These are phyloP conservation scores for Drosophila mojavensis DNA, from an alignment of 1,140 invertebrate species.

Conservation along the genomic window DNA sequence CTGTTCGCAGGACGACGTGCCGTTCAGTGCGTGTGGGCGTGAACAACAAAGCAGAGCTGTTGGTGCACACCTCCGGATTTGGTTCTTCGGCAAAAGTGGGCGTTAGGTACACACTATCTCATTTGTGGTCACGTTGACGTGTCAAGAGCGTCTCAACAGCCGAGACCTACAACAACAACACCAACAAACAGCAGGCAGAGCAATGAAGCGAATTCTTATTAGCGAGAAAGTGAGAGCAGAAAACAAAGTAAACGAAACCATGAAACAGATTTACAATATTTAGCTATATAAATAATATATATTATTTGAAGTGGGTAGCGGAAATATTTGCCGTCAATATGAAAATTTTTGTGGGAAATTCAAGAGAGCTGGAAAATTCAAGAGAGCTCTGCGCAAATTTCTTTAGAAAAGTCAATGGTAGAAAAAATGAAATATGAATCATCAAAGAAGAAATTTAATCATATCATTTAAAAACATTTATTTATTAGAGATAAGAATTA, in stretches of 20 bases:
- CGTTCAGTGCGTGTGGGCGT: conserved; percentile 57
- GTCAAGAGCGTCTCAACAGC: conserved; percentile 58
- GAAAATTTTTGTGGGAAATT: neutral
- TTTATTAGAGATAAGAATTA: no score
- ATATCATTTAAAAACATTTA: no score
- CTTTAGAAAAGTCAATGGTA: no score
- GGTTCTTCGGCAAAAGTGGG: neutral
- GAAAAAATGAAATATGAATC: no score
- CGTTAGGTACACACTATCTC: conserved; percentile 62
- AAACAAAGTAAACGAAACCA: no score
- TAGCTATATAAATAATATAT: no score
- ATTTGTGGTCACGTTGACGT: conserved; percentile 73
- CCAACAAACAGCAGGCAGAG: conserved; percentile 21
- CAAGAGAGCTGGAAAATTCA: no score
- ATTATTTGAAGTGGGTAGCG: neutral
- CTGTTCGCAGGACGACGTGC: conserved; percentile 52
- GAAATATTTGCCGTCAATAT: neutral
- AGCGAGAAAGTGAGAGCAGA: no score
- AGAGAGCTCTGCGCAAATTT: no score
- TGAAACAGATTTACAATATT: no score
- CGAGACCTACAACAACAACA: conserved; percentile 36
- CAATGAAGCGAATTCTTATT: neutral
- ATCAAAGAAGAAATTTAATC: no score
- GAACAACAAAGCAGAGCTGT: conserved; percentile 41
- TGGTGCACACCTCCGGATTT: conserved; percentile 27